A percentile compares a stretch with the other conserved stretches of the same genome.
These are phyloP conservation scores for Leucozona laternaria DNA, from an alignment of 2,888 invertebrate genomes.

Conservation along the genomic window DNA sequence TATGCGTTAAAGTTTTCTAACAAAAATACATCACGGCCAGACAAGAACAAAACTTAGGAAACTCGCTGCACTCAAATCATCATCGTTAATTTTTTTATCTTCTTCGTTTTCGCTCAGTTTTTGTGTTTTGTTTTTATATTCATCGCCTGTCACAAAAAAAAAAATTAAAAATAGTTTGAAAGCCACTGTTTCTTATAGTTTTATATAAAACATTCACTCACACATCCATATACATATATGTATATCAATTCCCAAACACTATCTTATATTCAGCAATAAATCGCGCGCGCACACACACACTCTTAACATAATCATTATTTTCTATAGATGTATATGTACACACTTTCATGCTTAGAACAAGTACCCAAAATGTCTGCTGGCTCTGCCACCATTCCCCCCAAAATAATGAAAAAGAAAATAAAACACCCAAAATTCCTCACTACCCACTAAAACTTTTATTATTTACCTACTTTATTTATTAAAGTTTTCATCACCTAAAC, in stretches of 20 bases:
- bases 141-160: constrained; percentile 34
- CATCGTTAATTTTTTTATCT: background rate
- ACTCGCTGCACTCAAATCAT: constrained; percentile 5
- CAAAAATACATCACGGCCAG: constrained; percentile 16
- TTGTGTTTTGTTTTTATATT: constrained; percentile 67
- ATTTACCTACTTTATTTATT: background rate
- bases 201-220: constrained; percentile 33
- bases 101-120: constrained; percentile 29
- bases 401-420: constrained; percentile 17
- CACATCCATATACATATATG: background rate
- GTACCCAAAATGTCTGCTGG: constrained; percentile 74
- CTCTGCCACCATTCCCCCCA: constrained; percentile 56
- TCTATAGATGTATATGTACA: constrained; percentile 32
- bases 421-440: background rate
- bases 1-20: constrained; percentile 19
- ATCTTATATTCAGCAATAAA: constrained; percentile 57
- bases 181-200: constrained; percentile 54
- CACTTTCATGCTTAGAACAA: constrained; percentile 20
- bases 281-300: constrained; percentile 72
- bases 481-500: constrained; percentile 49
- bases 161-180: constrained; percentile 65
- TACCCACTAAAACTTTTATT: background rate
- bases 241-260: background rate
- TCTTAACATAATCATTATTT: constrained; percentile 33
- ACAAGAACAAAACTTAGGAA: constrained; percentile 2